A percentile compares a stretch with the other conserved stretches of the same genome.
phyloP scores from a whole-genome alignment of 1,140 invertebrate species.

The Drosophila pachea region DNA sequence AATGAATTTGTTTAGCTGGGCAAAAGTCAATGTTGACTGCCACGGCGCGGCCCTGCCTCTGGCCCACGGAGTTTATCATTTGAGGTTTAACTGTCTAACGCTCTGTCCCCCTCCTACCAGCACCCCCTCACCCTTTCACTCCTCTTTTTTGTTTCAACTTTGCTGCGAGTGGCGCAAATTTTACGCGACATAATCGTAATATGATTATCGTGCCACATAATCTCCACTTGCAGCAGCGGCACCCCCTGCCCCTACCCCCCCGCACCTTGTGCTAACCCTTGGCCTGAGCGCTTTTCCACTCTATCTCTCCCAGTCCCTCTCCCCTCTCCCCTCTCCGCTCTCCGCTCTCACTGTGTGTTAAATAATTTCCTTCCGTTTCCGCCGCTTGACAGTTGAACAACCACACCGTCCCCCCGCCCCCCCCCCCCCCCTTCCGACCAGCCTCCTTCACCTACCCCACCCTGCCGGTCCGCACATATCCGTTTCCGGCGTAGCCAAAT shows the following conservation, averaged over 20 bases:
- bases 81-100: constrained; percentile 31
- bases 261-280: neutral
- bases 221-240: constrained; percentile 33
- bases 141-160: constrained; percentile 12
- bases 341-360: constrained; percentile 51
- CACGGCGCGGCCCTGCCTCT: constrained; percentile 1
- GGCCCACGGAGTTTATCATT: constrained; percentile 22
- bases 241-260: neutral
- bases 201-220: constrained; percentile 73
- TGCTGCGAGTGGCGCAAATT: constrained; percentile 56
- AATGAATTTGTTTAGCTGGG: constrained; percentile 44
- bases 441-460: too few species aligned
- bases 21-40: constrained; percentile 31
- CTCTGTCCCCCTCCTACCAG: neutral
- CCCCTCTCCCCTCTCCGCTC: neutral
- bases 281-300: neutral
- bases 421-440: neutral
- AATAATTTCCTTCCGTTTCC: constrained; percentile 70
- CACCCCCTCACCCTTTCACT: too few species aligned
- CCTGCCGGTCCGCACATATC: too few species aligned
- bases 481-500: constrained; percentile 60
- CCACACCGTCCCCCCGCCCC: neutral
- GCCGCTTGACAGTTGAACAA: constrained; percentile 48
- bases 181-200: constrained; percentile 76
- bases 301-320: too few species aligned